A percentile compares a stretch with the other conserved stretches of the same genome.
phyloP scores from a whole-genome alignment of 2,888 invertebrate species.

The Cylindroiulus punctatus region DNA sequence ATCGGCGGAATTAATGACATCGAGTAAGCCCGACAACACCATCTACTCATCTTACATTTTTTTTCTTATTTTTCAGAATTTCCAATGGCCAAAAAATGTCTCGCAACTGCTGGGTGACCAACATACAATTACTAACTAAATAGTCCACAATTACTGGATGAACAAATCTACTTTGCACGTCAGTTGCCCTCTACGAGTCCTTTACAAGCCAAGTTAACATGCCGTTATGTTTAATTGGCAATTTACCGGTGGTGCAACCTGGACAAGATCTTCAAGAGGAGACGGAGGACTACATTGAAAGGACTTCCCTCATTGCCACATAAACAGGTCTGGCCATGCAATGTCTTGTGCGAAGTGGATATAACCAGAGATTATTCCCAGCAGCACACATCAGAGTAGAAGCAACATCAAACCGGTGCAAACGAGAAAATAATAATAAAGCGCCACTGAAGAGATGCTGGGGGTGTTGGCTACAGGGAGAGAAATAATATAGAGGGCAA shows the following conservation, averaged over 20 bases:
- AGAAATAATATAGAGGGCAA: not conserved
- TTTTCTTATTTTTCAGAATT: too few relatives aligned
- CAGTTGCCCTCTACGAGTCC: too few relatives aligned
- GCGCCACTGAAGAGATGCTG: not conserved
- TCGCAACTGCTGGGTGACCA: too few relatives aligned
- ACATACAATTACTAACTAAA: too few relatives aligned
- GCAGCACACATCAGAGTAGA: not conserved
- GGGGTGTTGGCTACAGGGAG: not conserved
- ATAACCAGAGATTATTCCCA: not conserved
- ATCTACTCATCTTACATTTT: too few relatives aligned
- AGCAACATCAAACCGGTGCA: slow-evolving; percentile 1
- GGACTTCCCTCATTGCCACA: not conserved
- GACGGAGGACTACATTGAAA: not conserved
- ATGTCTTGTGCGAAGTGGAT: not conserved
- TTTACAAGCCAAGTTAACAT: too few relatives aligned
- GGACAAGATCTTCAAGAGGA: not conserved
- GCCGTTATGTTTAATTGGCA: too few relatives aligned
- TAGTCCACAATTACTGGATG: too few relatives aligned
- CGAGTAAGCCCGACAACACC: too few relatives aligned
- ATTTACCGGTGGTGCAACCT: not conserved
- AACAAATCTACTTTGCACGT: too few relatives aligned
- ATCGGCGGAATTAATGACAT: too few relatives aligned
- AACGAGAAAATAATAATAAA: slow-evolving; percentile 18
- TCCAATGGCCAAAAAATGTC: too few relatives aligned
- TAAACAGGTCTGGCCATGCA: not conserved